Conservation (phyloP, 1,140 invertebrate genomes). For the Drosophila bifasciata region DNA sequence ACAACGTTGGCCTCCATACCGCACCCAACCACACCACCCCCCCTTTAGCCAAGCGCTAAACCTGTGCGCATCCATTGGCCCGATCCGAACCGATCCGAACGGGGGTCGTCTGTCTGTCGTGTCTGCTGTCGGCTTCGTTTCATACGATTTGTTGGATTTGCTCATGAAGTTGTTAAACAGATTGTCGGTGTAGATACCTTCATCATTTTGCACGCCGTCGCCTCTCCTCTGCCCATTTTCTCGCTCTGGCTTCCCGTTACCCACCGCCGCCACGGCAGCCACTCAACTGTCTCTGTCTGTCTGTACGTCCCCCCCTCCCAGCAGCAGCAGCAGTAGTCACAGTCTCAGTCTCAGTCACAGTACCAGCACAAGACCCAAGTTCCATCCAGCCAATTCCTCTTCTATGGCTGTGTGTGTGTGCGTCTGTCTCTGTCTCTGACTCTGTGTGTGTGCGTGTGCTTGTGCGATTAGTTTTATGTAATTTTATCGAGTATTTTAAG, state of each 20-base stretch:
- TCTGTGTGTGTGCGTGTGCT: slow-evolving; percentile 49
- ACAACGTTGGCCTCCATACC: slow-evolving; percentile 18
- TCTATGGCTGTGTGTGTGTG: slow-evolving; percentile 14
- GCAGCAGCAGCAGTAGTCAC: too few relatives aligned
- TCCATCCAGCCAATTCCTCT: slow-evolving; percentile 43
- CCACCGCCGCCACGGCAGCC: slow-evolving; percentile 2
- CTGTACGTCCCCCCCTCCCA: slow-evolving; percentile 1
- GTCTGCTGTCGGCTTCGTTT: slow-evolving; percentile 60
- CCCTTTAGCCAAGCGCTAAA: slow-evolving; percentile 24
- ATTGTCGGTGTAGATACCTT: slow-evolving; percentile 84
- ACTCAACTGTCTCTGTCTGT: slow-evolving; percentile 22
- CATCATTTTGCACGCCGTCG: slow-evolving; percentile 76
- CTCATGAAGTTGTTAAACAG: slow-evolving; percentile 84
- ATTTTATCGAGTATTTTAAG: slow-evolving; percentile 84
- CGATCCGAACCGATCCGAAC: slow-evolving; percentile 43
- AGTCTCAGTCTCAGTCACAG: neutral
- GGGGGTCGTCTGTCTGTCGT: slow-evolving; percentile 40
- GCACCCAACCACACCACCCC: slow-evolving; percentile 4
- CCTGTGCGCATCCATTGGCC: slow-evolving; percentile 45
- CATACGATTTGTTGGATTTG: slow-evolving; percentile 84
- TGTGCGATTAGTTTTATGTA: slow-evolving; percentile 84
- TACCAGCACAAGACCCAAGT: neutral
- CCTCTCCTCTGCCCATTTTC: neutral
- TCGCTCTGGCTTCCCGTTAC: neutral
- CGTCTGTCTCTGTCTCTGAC: slow-evolving; percentile 33